A percentile compares a stretch with the other conserved stretches of the same genome.
Evolutionary conservation across 2,113 vertebrate species (phyloP).

Genomic region (Notothenia coriiceps): DNA sequence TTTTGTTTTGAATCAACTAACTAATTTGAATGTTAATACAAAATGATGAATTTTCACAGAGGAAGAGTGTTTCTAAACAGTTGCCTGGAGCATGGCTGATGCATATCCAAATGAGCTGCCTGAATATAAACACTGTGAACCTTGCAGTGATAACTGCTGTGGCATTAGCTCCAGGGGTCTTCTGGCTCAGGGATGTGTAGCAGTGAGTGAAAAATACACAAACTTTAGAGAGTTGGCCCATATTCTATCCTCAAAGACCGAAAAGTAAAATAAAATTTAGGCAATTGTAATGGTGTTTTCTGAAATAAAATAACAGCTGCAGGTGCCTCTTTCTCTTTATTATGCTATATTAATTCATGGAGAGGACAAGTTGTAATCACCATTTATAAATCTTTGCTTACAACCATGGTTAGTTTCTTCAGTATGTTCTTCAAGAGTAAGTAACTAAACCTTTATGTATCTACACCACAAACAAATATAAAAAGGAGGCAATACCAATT

Average conservation of each 20-base stretch:
- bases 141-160: constrained; percentile 57
- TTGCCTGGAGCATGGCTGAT: constrained; percentile 68
- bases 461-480: background rate
- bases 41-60: constrained; percentile 49
- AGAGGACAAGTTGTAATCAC: constrained; percentile 22
- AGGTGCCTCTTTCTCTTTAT: constrained; percentile 1
- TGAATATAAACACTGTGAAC: constrained; percentile 63
- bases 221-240: constrained; percentile 25
- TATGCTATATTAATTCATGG: background rate
- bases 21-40: constrained; percentile 52
- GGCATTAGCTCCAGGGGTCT: constrained; percentile 54
- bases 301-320: constrained; percentile 1
- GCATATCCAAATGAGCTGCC: constrained; percentile 68
- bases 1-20: constrained; percentile 32
- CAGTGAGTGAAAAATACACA: constrained; percentile 28
- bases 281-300: constrained; percentile 6
- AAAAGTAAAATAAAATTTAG: constrained; percentile 3
- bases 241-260: constrained; percentile 5
- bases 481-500: constrained; percentile 13
- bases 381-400: background rate
- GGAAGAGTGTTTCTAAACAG: constrained; percentile 62
- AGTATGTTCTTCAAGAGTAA: constrained; percentile 7
- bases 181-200: constrained; percentile 40
- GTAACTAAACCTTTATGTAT: constrained; percentile 14
- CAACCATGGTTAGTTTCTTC: background rate